phyloP scores from a whole-genome alignment of 2,797 vertebrate species.

The Eulemur mongoz region DNA sequence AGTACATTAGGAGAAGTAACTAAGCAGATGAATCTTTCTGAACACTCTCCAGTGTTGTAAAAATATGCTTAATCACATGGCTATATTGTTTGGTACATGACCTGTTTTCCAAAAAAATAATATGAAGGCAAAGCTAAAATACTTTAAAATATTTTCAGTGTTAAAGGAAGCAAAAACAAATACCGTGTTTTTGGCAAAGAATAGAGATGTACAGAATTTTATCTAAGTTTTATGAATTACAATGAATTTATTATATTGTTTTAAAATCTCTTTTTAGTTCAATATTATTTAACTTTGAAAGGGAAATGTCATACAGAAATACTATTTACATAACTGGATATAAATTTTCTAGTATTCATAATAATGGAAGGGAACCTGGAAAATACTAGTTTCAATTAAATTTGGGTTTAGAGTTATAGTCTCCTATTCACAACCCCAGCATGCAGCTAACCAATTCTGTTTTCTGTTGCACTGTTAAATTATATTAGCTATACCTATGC shows the following conservation, averaged over 20 bases:
- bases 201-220: slow-evolving; percentile 2
- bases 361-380: neutral
- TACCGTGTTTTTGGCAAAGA: neutral
- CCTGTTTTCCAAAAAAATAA: neutral
- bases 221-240: neutral
- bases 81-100: neutral
- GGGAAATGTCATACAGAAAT: slow-evolving; percentile 28
- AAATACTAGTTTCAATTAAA: slow-evolving; percentile 50
- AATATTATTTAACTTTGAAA: slow-evolving; percentile 48
- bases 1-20: slow-evolving; percentile 24
- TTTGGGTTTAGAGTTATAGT: slow-evolving; percentile 31
- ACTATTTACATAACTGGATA: neutral
- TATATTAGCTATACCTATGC: neutral
- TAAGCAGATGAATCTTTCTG: slow-evolving; percentile 26
- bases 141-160: slow-evolving; percentile 30
- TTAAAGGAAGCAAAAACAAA: slow-evolving; percentile 29
- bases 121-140: neutral
- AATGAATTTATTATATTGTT: neutral
- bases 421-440: slow-evolving; percentile 11
- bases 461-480: slow-evolving; percentile 35
- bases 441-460: neutral
- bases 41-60: neutral
- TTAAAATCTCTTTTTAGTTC: slow-evolving; percentile 46
- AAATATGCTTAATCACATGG: neutral
- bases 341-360: slow-evolving; percentile 18